Percentiles rank a stretch among this genome's conserved stretches.
Evolutionary conservation across 2,797 vertebrate species (phyloP).

Genomic region (Rhinophrynus dorsalis): DNA sequence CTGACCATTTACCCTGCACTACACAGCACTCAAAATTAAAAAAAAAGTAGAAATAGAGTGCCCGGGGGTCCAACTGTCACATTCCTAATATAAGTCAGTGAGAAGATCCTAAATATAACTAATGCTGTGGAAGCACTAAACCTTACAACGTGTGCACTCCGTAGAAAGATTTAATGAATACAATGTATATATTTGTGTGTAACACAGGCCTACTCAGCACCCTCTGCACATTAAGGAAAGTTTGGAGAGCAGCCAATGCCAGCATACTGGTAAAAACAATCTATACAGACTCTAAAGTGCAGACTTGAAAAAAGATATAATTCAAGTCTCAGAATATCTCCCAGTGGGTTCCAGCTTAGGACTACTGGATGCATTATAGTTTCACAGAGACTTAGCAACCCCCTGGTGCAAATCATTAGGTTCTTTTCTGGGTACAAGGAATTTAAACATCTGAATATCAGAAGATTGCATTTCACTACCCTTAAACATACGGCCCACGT

Average conservation of each 20-base stretch:
- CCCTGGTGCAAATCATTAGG: not conserved
- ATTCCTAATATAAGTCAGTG: not conserved
- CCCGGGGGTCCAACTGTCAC: too few species aligned
- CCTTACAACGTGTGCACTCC: not conserved
- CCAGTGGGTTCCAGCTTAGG: not conserved
- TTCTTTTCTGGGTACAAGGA: too few species aligned
- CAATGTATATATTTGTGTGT: conserved; percentile 18
- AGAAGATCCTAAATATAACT: not conserved
- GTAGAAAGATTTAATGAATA: conserved; percentile 17
- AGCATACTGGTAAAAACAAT: conserved; percentile 7
- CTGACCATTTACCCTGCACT: too few species aligned
- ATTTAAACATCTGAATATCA: too few species aligned
- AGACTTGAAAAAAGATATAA: not conserved
- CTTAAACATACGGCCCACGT: too few species aligned
- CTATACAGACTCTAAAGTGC: not conserved
- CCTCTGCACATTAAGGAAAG: conserved; percentile 21
- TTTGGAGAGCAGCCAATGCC: conserved; percentile 20
- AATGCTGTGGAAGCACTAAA: not conserved
- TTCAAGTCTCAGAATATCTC: too few species aligned
- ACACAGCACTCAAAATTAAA: too few species aligned
- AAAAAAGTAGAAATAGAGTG: too few species aligned
- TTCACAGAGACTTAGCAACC: not conserved
- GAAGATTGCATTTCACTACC: too few species aligned
- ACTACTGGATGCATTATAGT: not conserved
- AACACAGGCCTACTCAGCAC: conserved; percentile 38